Conservation (phyloP, 1,140 invertebrate species). For the Brachionus rubens region DNA sequence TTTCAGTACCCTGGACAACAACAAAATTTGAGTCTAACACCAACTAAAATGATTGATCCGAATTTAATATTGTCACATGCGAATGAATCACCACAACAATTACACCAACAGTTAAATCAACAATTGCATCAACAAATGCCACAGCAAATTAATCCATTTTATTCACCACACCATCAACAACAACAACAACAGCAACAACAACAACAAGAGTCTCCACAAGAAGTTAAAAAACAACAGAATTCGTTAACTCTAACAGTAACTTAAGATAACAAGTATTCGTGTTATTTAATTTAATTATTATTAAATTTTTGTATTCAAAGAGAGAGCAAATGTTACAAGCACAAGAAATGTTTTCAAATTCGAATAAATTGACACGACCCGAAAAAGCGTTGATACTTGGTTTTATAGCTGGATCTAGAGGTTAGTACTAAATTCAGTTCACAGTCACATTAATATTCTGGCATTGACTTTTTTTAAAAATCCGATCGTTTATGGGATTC, state of each 20-base stretch:
- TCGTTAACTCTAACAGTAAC: slow-evolving; percentile 21
- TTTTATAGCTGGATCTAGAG: slow-evolving; percentile 92
- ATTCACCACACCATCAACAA: neutral
- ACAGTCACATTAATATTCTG: too few species aligned
- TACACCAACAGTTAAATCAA: too few species aligned
- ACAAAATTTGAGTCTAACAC: neutral
- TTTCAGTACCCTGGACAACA: neutral
- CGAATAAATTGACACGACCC: slow-evolving; percentile 87
- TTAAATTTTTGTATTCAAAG: slow-evolving; percentile 53
- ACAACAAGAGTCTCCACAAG: neutral
- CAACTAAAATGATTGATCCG: slow-evolving; percentile 14
- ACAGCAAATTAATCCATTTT: neutral
- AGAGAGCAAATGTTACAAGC: slow-evolving; percentile 93
- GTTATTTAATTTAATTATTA: neutral
- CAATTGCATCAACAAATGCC: neutral
- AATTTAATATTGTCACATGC: too few species aligned
- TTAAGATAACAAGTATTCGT: neutral
- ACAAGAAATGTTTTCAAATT: slow-evolving; percentile 92
- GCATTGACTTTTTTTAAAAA: too few species aligned
- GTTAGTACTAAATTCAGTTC: slow-evolving; percentile 64
- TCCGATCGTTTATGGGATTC: too few species aligned
- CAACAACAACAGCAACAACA: neutral
- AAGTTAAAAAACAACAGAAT: neutral
- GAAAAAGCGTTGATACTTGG: slow-evolving; percentile 94
- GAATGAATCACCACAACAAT: too few species aligned